Base-by-base conservation (phyloP, 2,888 invertebrate genomes). In the Morpho achilles region DNA sequence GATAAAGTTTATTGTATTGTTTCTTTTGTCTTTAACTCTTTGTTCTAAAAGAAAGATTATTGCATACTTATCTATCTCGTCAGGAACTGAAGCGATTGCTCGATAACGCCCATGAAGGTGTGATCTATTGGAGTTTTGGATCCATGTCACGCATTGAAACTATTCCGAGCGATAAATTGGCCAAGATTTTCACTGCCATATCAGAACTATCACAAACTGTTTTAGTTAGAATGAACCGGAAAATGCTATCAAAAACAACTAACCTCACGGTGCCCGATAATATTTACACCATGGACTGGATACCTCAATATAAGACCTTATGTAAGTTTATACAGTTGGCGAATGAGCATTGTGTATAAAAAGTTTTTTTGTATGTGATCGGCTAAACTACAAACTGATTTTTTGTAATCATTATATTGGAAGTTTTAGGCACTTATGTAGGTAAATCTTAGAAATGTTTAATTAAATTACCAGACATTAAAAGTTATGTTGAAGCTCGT, bases 91-190 rank as follows among this genome's bases (percentile, higher is more conserved):
- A 89, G 68, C 70, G 74, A 8, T 73, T 89, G 49, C 64, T 92
- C 57, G 89, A 91, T 66, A 80, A 80, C 40, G 86, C 91, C 0
- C 70, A 73, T 10, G 84, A 92, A 56, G 92, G 92, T 9, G 85
- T 92, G 32, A 90, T 93, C 58, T 93, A 91, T 71, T 91, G 93
- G 81, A 92, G 92, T 64, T 91, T 93, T 68, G 93, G 93, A 8
- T 93, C 93, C 7, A 91, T 93, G 88, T 80, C 93, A 0, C 76
- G 87, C 23, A 91, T 91, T 43, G 92, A 92, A 72, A 89, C 91
- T 0, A 91, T 93, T 63, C 88, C 92, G 0, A 75, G 74, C 44
- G 79, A 85, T 16, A 87, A 79, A 63, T 69, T 92, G 50, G 76
- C 83, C 61, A 80, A 81, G 54, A 87, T 93, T 64, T 87, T 92